Base-by-base conservation (phyloP, 2,888 invertebrate species). In the Polietes domitor region DNA sequence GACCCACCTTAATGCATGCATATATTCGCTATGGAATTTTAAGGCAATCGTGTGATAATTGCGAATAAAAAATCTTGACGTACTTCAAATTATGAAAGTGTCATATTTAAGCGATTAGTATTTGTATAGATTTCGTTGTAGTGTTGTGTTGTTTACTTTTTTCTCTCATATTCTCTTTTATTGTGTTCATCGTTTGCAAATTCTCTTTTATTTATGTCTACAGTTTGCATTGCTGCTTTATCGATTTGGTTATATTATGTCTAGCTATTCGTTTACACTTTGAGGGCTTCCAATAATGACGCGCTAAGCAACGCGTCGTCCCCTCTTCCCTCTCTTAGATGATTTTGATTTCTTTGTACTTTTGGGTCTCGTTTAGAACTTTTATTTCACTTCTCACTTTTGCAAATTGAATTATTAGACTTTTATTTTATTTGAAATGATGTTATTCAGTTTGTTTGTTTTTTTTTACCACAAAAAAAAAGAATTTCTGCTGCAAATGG, bases 241-340 rank as follows among this genome's bases (percentile, higher is more conserved):
- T 61, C 61, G 28, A 61, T 32, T 6, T 61, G 12, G 28, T 61
- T 9, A 61, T 12, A 12, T 28, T 61, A 61, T 61, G 61, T 32
- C 17, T 53, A 71, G 26, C 53, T 71, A 2, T 72, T 82, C 71
- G 43, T 53, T 32, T 17, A 58, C 61, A 75, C 17, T 79, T 72
- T 7, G 79, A 83, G 24, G 82, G 82, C 68, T 83, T 83, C 82
- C 26, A 61, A n/a, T 47, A 65, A 50, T 47, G 58, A 68, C 58
- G 15, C 26, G 15, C 4, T n/a, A 3, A 26, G 47, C 21, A 17
- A 50, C 10, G 26, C 1, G 12, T 26, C 17, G 53, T 53, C 37
- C 1, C 12, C 24, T 26, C 58, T 32, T 28, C 75, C 75, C 73
- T 68, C 77, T 72, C 76, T 83, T 80, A 53, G 55, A 63, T 71